Evolutionary conservation across 2,888 invertebrate genomes (phyloP).

Genomic region (Penaeus monodon): DNA sequence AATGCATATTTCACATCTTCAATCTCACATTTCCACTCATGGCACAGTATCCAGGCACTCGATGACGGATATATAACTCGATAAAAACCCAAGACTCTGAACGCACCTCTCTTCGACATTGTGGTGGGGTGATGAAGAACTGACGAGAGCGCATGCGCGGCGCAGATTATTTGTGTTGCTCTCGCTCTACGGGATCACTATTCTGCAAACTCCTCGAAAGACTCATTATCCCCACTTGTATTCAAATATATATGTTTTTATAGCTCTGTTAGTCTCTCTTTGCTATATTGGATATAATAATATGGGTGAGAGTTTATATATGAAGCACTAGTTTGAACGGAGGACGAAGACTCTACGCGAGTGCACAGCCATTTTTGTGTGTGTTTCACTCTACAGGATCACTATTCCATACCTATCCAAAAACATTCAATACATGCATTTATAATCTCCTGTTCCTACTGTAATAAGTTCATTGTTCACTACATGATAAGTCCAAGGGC

Average conservation of each 20-base stretch:
- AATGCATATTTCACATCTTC: too few species aligned
- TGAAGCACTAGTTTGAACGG: slow-evolving; percentile 15
- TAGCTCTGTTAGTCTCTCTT: too few species aligned
- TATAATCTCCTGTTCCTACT: too few species aligned
- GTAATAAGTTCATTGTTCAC: too few species aligned
- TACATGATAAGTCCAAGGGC: too few species aligned
- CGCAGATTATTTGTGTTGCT: slow-evolving; percentile 16
- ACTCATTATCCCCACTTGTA: too few species aligned
- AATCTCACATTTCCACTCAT: too few species aligned
- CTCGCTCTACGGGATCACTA: slow-evolving; percentile 25
- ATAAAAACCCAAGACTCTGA: not conserved
- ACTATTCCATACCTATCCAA: not conserved
- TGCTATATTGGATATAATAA: too few species aligned
- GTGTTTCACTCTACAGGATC: not conserved
- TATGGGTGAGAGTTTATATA: too few species aligned
- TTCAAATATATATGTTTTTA: too few species aligned
- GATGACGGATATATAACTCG: slow-evolving; percentile 22
- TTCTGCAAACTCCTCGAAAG: not conserved
- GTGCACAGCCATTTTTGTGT: not conserved
- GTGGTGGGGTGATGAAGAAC: slow-evolving; percentile 42
- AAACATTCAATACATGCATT: too few species aligned
- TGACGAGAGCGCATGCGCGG: slow-evolving; percentile 6
- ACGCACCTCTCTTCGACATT: slow-evolving; percentile 59
- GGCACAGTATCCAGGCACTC: too few species aligned
- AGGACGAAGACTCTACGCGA: slow-evolving; percentile 17